phyloP scores from a whole-genome alignment of 64 coral and sea anemone species.

The Dendrophyllia cribrosa region DNA sequence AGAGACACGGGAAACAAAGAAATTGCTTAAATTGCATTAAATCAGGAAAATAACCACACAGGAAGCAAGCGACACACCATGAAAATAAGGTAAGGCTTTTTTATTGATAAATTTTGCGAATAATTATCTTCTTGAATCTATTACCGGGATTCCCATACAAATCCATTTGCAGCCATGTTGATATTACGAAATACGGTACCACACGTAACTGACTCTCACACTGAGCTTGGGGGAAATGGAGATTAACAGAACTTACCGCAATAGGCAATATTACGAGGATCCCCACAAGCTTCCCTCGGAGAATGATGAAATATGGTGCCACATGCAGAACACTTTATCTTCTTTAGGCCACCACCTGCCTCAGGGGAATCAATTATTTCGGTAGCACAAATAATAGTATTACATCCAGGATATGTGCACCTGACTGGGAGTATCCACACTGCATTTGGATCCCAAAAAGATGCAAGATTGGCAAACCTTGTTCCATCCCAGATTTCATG shows the following conservation, averaged over 20 bases:
- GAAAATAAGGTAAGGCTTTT: no score
- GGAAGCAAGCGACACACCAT: no score
- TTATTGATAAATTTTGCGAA: no score
- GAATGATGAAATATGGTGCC: slow-evolving; percentile 26
- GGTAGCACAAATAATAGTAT: slow-evolving; percentile 47
- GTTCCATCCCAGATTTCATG: slow-evolving; percentile 58
- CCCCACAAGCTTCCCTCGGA: slow-evolving; percentile 25
- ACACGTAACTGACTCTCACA: not conserved
- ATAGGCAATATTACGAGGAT: slow-evolving; percentile 75
- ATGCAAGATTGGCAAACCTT: slow-evolving; percentile 74
- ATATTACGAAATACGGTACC: no score
- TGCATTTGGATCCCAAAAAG: slow-evolving; percentile 81
- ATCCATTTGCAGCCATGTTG: no score
- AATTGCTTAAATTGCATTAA: no score
- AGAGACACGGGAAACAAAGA: no score
- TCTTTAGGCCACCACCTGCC: slow-evolving; percentile 21
- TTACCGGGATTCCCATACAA: no score
- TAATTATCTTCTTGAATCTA: no score
- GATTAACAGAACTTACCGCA: not conserved
- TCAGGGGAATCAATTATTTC: slow-evolving; percentile 36
- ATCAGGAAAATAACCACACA: no score
- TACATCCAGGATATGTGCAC: slow-evolving; percentile 57
- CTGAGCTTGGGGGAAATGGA: not conserved
- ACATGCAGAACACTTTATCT: slow-evolving; percentile 52
- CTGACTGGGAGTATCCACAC: slow-evolving; percentile 71